Percentiles rank a stretch among this genome's conserved stretches.
phyloP scores from a whole-genome alignment of 23 tunicate genomes.

The Ascidia mentula region DNA sequence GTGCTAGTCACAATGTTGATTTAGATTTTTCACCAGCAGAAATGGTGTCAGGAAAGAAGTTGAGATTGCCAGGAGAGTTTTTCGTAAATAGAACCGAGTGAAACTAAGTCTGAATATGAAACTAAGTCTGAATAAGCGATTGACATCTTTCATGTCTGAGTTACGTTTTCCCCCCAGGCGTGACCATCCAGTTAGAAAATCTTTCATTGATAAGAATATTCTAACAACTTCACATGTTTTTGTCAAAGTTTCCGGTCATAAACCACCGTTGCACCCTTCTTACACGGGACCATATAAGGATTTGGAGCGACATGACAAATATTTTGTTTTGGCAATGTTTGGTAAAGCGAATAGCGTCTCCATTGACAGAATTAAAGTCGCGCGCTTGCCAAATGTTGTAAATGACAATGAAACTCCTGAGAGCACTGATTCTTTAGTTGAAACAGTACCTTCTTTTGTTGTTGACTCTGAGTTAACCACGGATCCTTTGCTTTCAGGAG shows the following conservation, averaged over 20 bases:
- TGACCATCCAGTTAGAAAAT: background rate
- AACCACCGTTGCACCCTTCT: slow-evolving; percentile 8
- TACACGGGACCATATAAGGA: background rate
- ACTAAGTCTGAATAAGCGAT: too few species aligned
- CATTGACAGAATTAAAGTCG: slow-evolving; percentile 26
- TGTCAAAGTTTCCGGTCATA: background rate
- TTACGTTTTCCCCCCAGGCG: background rate
- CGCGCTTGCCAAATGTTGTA: slow-evolving; percentile 12
- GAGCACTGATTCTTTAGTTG: background rate
- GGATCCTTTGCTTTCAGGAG: background rate
- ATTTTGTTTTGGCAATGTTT: slow-evolving; percentile 10
- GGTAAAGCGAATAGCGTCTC: slow-evolving; percentile 13
- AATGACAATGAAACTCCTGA: background rate
- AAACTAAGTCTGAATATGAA: background rate
- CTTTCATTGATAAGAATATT: background rate
- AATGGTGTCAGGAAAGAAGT: background rate
- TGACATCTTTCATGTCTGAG: background rate
- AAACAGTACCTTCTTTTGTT: too few species aligned
- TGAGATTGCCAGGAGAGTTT: slow-evolving; percentile 32
- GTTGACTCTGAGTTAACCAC: background rate
- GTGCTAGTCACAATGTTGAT: background rate
- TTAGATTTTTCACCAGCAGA: slow-evolving; percentile 3
- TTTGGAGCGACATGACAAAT: background rate
- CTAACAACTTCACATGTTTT: slow-evolving; percentile 5
- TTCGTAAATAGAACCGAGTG: background rate